These are phyloP conservation scores for Argynnis bischoffii DNA, from an alignment of 2,888 invertebrate species.

Conservation along the genomic window DNA sequence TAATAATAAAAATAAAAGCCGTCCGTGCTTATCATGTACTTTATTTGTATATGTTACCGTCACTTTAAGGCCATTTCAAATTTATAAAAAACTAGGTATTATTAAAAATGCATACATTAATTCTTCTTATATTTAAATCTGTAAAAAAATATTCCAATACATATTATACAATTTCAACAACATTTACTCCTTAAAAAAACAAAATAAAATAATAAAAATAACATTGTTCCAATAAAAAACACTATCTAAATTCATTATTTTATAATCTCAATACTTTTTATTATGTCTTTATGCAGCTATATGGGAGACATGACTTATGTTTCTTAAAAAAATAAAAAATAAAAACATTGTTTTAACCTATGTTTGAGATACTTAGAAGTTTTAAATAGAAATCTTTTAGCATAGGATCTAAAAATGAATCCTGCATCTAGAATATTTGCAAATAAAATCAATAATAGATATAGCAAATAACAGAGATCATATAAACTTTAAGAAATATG, in stretches of 20 bases:
- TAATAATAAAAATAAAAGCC: conserved; percentile 6
- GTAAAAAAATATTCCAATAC: conserved; percentile 27
- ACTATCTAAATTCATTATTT: neutral
- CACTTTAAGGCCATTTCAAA: conserved; percentile 34
- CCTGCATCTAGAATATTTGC: neutral
- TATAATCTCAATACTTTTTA: conserved; percentile 1
- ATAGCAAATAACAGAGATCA: conserved; percentile 40
- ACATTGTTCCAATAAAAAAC: neutral
- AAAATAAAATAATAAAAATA: conserved; percentile 21
- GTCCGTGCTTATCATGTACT: conserved; percentile 20
- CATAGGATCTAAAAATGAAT: neutral
- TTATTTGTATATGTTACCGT: conserved; percentile 27
- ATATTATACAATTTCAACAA: conserved; percentile 19
- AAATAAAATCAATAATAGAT: neutral
- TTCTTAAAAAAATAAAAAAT: conserved; percentile 2
- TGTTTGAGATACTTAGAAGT: neutral
- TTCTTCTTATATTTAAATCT: conserved; percentile 18
- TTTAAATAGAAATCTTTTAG: neutral
- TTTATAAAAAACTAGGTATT: conserved; percentile 33
- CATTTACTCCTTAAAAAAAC: conserved; percentile 5
- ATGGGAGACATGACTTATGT: conserved; percentile 1
- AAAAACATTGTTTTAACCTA: neutral
- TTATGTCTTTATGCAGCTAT: conserved; percentile 9
- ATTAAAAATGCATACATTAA: conserved; percentile 28
- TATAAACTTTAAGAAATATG: conserved; percentile 29